These are phyloP conservation scores for Achatina immaculata DNA, from an alignment of 1,140 invertebrate species.

Conservation along the genomic window DNA sequence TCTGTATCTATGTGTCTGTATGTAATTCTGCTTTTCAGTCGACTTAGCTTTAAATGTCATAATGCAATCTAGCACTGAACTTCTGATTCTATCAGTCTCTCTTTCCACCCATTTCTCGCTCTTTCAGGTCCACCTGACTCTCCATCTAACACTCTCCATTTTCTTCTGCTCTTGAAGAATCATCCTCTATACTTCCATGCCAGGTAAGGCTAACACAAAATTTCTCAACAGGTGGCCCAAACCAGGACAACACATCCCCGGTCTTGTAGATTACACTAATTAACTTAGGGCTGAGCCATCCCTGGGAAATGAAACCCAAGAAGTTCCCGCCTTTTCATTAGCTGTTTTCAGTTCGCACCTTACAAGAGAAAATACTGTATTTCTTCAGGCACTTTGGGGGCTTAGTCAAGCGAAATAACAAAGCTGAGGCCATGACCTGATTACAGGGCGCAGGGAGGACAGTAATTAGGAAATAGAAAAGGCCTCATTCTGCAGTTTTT, in stretches of 20 bases:
- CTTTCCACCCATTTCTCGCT: too few relatives aligned
- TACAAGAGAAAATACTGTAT: not conserved
- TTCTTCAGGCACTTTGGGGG: not conserved
- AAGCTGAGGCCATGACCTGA: too few relatives aligned
- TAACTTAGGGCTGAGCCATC: not conserved
- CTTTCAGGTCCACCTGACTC: too few relatives aligned
- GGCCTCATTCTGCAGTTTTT: too few relatives aligned
- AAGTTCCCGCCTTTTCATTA: conserved; percentile 5
- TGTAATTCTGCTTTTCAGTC: too few relatives aligned
- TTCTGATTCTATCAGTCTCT: too few relatives aligned
- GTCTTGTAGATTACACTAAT: not conserved
- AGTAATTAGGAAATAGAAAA: too few relatives aligned
- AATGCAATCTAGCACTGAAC: too few relatives aligned
- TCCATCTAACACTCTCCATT: not conserved
- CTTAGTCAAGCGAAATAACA: too few relatives aligned
- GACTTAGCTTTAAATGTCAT: too few relatives aligned
- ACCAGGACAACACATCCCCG: not conserved
- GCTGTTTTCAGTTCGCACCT: not conserved
- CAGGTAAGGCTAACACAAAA: not conserved
- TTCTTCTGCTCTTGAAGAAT: not conserved
- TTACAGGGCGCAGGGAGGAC: too few relatives aligned
- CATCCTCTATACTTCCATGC: not conserved
- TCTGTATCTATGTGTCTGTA: too few relatives aligned
- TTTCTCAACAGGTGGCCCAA: not conserved
- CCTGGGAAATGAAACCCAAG: not conserved